Base-by-base conservation (phyloP, 2,113 vertebrate genomes). In the Sander vitreus region DNA sequence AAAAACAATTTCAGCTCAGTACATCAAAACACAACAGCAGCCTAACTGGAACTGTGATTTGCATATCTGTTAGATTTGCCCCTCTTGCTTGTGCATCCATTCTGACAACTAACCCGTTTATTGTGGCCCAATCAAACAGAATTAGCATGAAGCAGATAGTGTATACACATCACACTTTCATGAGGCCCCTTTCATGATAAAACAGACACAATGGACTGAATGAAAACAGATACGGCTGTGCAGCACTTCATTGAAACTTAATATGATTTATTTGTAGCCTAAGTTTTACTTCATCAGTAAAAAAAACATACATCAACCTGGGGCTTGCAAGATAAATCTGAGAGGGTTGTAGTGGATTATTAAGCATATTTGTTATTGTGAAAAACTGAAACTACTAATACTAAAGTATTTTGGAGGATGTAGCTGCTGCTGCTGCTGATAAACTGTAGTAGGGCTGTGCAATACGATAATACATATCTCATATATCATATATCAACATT, bases 51-150 rank as follows among this genome's bases (percentile, higher is more conserved):
- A 62, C 57, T 67, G 57, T 36, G 55, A 87, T 88, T 87, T 80
- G 54, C 79, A 85, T 80, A 85, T 88, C 84, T 85, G 77, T 74
- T 39, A 63, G 66, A 73, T 86, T 78, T 47, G 59, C 39, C 21
- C 58, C 66, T 83, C 65, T 48, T 77, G 66, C 72, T 77, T 54
- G 51, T 67, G 73, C 21, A 27, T 77, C 59, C 57, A 60, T 59
- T 58, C 45, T 76, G 65, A 87, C 76, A 85, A 21, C 81, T 67
- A 80, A 81, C 64, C 80, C 66, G 21, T 48, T 65, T 60, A 67
- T 9, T 67, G 63, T 63, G 79, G 69, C 75, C 81, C 78, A 60
- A 55, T 90, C 81, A 85, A 87, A 76, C 63, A 68, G 36, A 79
- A 90, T 83, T 72, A 60, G 30, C 62, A 83, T 73, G 63, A 91